phyloP scores from a whole-genome alignment of 2,888 invertebrate species.

The Mythimna albipuncta region DNA sequence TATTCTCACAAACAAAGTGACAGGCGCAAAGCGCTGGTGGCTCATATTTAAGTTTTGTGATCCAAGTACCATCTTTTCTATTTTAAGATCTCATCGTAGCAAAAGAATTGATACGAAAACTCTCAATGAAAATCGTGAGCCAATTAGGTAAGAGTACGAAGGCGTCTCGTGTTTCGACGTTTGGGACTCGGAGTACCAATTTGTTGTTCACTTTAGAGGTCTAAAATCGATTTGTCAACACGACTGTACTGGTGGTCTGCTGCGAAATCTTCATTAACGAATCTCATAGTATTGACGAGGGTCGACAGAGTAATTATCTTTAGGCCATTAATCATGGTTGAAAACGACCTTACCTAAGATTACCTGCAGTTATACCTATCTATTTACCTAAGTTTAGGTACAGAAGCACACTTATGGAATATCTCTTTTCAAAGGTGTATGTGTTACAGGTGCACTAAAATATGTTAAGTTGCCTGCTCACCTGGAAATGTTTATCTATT shows the following conservation, averaged over 20 bases:
- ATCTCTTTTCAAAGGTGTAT: neutral
- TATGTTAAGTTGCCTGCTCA: neutral
- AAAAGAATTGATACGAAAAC: neutral
- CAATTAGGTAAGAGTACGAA: neutral
- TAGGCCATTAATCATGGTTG: neutral
- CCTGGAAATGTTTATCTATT: neutral
- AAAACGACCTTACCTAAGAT: neutral
- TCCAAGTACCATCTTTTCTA: neutral
- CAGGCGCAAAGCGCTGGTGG: too few species aligned
- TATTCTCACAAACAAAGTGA: too few species aligned
- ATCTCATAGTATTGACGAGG: conserved; percentile 29
- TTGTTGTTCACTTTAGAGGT: conserved; percentile 16
- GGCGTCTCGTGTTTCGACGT: neutral
- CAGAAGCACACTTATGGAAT: neutral
- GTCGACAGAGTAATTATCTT: conserved; percentile 32
- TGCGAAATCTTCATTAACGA: conserved; percentile 21
- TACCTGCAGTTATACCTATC: neutral
- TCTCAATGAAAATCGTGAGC: neutral
- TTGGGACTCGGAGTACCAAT: neutral
- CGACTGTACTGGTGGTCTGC: conserved; percentile 4
- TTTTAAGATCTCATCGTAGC: neutral
- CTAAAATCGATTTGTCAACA: conserved; percentile 32
- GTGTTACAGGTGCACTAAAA: neutral
- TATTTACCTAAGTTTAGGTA: neutral
- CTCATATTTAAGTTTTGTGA: neutral